Evolutionary conservation across 2,797 vertebrate species (phyloP).

Genomic region (Anguilla pacifica): DNA sequence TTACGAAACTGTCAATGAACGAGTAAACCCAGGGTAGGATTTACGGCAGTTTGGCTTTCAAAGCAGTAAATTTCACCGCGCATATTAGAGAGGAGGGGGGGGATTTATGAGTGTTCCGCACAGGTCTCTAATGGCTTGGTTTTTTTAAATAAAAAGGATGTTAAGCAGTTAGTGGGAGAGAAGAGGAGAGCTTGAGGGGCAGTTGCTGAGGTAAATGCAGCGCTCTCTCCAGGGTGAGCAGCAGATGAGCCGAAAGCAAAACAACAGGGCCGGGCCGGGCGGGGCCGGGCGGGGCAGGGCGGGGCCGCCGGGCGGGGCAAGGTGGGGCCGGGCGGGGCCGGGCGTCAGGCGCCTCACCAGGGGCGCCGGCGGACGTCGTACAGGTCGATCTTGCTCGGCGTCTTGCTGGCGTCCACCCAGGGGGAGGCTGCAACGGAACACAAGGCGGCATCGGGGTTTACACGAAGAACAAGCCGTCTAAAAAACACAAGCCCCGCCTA

Average conservation of each 20-base stretch:
- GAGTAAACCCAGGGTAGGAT: neutral
- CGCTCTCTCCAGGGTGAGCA: neutral
- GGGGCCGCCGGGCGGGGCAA: no score
- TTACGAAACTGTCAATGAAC: neutral
- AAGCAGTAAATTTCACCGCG: neutral
- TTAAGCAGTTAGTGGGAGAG: neutral
- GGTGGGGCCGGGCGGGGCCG: neutral
- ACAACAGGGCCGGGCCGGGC: neutral
- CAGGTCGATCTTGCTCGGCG: slow-evolving; percentile 92
- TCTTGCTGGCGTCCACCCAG: slow-evolving; percentile 92
- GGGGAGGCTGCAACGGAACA: slow-evolving; percentile 81
- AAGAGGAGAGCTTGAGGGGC: neutral
- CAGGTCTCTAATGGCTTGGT: neutral
- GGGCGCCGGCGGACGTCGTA: slow-evolving; percentile 95
- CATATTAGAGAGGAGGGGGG: neutral
- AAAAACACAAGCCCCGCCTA: no score
- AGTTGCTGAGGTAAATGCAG: neutral
- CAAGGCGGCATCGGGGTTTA: neutral
- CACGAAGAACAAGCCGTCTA: neutral
- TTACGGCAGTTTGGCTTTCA: neutral
- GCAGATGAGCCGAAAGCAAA: neutral
- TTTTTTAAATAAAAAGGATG: neutral
- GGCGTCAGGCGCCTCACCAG: slow-evolving; percentile 78
- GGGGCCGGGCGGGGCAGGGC: no score
- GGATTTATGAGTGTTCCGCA: neutral